Conservation (phyloP, 2,797 vertebrate genomes). For the Pipistrellus nathusii region DNA sequence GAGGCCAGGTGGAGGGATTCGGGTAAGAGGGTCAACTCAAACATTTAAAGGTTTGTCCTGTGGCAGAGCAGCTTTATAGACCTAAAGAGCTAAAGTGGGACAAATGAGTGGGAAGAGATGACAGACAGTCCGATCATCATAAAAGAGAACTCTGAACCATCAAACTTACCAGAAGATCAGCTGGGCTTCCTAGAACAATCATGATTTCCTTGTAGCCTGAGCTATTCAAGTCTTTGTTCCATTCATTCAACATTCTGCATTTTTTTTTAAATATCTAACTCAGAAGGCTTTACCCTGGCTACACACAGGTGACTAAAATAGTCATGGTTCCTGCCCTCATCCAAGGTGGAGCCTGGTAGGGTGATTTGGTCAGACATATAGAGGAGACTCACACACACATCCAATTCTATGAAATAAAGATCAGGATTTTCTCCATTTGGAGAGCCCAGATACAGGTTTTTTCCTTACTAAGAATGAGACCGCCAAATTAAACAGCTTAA, state of each 20-base stretch:
- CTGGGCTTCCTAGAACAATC: neutral
- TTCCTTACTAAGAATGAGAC: slow-evolving; percentile 15
- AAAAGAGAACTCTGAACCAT: neutral
- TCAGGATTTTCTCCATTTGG: neutral
- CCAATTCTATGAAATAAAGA: slow-evolving; percentile 32
- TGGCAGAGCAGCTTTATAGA: neutral
- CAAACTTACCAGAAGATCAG: neutral
- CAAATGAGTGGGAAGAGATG: neutral
- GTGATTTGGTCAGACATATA: neutral
- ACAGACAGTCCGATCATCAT: neutral
- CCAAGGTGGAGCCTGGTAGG: neutral
- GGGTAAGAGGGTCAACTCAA: neutral
- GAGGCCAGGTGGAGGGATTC: neutral
- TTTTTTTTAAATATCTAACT: neutral
- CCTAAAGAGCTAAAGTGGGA: neutral
- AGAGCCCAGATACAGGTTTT: neutral
- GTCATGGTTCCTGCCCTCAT: neutral
- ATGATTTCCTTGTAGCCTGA: neutral
- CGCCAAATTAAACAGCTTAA: slow-evolving; percentile 2
- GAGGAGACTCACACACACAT: neutral
- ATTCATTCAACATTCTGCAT: neutral
- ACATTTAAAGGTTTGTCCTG: neutral
- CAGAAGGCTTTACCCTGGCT: neutral
- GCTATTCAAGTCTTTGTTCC: neutral
- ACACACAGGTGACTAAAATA: neutral